These are phyloP conservation scores for Acomys russatus DNA, from an alignment of 2,797 vertebrate genomes.

Conservation along the genomic window DNA sequence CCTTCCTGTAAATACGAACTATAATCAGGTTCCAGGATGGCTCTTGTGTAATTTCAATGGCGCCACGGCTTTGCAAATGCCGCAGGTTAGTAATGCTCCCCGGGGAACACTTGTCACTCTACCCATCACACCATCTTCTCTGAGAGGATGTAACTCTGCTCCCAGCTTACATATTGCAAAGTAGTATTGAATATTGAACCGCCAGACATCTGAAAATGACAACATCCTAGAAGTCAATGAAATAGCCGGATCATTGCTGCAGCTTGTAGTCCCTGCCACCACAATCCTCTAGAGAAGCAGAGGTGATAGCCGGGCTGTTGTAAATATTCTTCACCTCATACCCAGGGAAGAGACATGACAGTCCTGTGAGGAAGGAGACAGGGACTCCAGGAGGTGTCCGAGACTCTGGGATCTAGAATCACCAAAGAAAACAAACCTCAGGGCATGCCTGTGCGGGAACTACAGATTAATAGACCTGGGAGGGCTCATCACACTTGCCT, in stretches of 20 bases:
- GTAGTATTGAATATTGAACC: neutral
- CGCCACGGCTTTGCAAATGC: constrained; percentile 10
- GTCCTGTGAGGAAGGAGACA: neutral
- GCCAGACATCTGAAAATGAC: neutral
- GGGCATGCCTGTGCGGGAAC: neutral
- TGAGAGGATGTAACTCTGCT: constrained; percentile 38
- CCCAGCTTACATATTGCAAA: neutral
- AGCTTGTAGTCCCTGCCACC: neutral
- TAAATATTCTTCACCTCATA: neutral
- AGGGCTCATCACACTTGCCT: neutral
- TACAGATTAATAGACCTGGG: neutral
- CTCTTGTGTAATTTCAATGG: neutral
- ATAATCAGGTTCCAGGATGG: neutral
- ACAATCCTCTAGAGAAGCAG: neutral
- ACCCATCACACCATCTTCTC: neutral
- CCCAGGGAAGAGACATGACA: neutral
- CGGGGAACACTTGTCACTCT: neutral
- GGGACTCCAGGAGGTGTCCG: neutral
- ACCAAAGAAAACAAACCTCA: neutral
- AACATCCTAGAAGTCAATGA: neutral
- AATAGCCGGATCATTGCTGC: neutral
- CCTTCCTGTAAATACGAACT: neutral
- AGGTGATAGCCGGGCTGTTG: neutral
- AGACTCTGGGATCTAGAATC: neutral
- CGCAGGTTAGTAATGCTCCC: neutral